Evolutionary conservation across 2,113 vertebrate species (phyloP), one percentile per base, ranked within the genome.

Genomic region (Apodemus sylvaticus): DNA sequence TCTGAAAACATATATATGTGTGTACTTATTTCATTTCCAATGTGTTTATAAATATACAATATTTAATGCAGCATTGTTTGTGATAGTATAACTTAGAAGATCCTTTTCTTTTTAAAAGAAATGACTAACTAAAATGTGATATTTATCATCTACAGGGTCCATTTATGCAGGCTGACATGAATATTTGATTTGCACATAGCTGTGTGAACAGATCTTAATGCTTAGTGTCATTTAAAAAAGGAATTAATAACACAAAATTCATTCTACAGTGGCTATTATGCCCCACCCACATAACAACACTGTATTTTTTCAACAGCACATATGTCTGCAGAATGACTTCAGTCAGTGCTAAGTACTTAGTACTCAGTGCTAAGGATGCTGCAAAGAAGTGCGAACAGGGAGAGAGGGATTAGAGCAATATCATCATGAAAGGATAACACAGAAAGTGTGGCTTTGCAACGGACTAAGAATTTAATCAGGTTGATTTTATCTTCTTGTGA

Each of bases 171-270:
- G 89, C 45, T 68, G 68, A 78, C 20, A 17, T 53, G 48, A 91
- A 83, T 68, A 60, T 73, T 53, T n/a, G 4, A 81, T 93, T 89
- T 89, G 51, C 64, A 76, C 94, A 85, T 14, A 85, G 55, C 42
- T 64, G 10, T 12, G 51, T 48, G 68, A 92, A 45, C 20, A 68
- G 16, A 83, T 90, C 70, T 86, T 91, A 55, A 26, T 81, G 83
- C 53, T 66, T 82, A 79, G 79, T 81, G 8, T 36, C 64, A 93
- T 83, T 91, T 95, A 7, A 42, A 92, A 87, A 92, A 77, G 79
- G 22, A 71, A 71, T 89, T 60, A 31, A 48, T 17, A 79, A 19
- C 36, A 45, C 74, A 31, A 77, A 87, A 53, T 73, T 68, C 13
- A 53, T 55, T 51, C 39, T 81, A 70, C 73, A 91, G 58, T 26